Base-by-base conservation (phyloP, 2,888 invertebrate species). In the Carabus problematicus region DNA sequence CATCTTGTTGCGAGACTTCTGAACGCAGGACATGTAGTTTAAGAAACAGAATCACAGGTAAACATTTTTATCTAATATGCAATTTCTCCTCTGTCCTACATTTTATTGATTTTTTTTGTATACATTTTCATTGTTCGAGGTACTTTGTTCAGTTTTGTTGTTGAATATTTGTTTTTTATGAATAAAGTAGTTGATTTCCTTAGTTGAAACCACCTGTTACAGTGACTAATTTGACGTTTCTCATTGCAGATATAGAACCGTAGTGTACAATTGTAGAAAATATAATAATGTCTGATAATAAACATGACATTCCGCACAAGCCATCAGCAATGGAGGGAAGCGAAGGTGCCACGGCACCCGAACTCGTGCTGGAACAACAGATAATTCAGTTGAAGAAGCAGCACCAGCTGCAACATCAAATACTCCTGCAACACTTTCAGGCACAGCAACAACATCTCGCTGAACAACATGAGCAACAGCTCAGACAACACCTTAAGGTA, bases 341-440 rank as follows among this genome's bases (percentile, higher is more conserved):
- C 75, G 75, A 18, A 73, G 75, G 16, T 16, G 61, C 68, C 41
- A 69, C 69, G 73, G 79, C 79, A 74, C 80, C 80, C 75, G 79
- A 80, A 77, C 78, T 80, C 74, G 79, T 79, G 76, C 79, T 85
- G 78, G 81, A 86, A 75, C 82, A 82, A 75, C 82, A 82, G 74
- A 81, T 82, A 73, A 75, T 91, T 77, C 91, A 95, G 93, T 86
- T 96, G 81, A 95, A 95, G 87, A 94, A 95, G 84, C 94, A 94
- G 81, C 95, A 96, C 82, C 94, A 95, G 83, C 84, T 95, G 78
- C 95, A 96, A 82, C 95, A 95, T 80, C 94, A 95, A 84, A 91
- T 94, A 78, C 86, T 96, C 75, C 86, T 94, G 79, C 94, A 95
- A 82, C 93, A 93, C 81, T 96, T 94, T 85, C 94, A 95, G 82